phyloP scores from a whole-genome alignment of 2,797 vertebrate genomes.

The Phrynocephalus forsythii region DNA sequence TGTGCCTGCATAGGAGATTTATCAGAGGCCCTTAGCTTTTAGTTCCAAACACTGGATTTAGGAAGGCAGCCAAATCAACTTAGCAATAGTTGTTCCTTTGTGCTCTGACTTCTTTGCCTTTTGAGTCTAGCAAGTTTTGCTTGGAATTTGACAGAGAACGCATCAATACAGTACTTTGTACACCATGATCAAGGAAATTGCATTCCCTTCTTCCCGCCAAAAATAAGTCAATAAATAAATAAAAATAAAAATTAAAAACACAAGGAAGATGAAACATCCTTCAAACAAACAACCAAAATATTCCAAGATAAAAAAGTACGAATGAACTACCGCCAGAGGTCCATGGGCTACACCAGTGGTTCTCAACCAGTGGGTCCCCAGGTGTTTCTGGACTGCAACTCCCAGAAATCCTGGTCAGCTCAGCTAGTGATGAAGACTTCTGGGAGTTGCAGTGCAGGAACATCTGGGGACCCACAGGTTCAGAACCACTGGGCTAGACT shows the following conservation, averaged over 20 bases:
- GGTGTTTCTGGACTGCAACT: no score
- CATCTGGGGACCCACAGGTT: no score
- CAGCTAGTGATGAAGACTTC: no score
- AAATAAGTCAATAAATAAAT: neutral
- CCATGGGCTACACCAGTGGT: no score
- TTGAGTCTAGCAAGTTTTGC: neutral
- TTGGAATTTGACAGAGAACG: neutral
- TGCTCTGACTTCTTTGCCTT: neutral
- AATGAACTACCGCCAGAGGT: no score
- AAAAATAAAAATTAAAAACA: neutral
- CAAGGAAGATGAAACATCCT: neutral
- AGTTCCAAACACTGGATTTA: neutral
- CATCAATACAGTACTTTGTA: neutral
- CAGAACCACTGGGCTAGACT: no score
- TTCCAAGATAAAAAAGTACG: no score
- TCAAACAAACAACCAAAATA: no score
- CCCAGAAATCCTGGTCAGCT: no score
- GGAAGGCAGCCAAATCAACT: neutral
- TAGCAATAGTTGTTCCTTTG: neutral
- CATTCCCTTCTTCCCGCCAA: no score
- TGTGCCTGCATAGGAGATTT: neutral
- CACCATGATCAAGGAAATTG: neutral
- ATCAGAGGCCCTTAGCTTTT: neutral
- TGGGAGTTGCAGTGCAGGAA: no score
- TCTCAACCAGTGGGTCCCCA: no score